Base-by-base conservation (phyloP, 2,113 vertebrate genomes). In the Glaucidium brasilianum region DNA sequence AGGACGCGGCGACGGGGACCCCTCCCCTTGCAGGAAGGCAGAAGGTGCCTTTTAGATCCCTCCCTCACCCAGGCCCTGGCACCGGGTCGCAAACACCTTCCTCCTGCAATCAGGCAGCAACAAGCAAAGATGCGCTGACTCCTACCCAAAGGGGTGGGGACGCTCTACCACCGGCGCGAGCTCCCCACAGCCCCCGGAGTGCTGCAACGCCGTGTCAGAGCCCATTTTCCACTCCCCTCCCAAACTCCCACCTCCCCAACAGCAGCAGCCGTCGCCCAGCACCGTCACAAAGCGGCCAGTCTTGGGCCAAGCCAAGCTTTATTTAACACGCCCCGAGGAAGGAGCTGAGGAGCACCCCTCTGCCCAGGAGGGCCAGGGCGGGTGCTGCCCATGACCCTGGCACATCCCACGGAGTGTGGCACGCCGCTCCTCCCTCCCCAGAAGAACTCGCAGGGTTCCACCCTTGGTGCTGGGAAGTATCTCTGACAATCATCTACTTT, bases 101-200 rank as follows among this genome's bases (percentile, higher is more conserved):
- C 25, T 25, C 53, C 19, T 1, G 0, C 43, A 34, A 2, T 22
- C 53, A 12, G 37, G 23, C 0, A 6, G 25, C 43, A 16, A 29
- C 8, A 6, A 72, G 37, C 3, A 2, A 34, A 89, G 15, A 4
- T 0, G 4, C 11, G 0, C 3, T 0, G 7, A 5, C 8, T 35
- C 43, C 39, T 32, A 2, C 80, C 53, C 71, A 4, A 6, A 23
- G 0, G 1, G 34, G 41, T 0, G 52, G 29, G 45, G 56, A 13
- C 1, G 13, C 16, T 43, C 43, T 43, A 43, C 43, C 43, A 4
- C 19, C 59, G 0, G 32, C 0, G 6, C 9, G 5, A 22, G 34
- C n/a, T n/a, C n/a, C n/a, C n/a, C 69, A 15, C 3, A 41, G 21
- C 20, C 37, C 79, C 4, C 0, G 0, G 58, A 23, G 12, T 4